Percentiles rank a stretch among this genome's conserved stretches.
phyloP scores from a whole-genome alignment of 2,113 vertebrate species.

The Salvelinus alpinus region DNA sequence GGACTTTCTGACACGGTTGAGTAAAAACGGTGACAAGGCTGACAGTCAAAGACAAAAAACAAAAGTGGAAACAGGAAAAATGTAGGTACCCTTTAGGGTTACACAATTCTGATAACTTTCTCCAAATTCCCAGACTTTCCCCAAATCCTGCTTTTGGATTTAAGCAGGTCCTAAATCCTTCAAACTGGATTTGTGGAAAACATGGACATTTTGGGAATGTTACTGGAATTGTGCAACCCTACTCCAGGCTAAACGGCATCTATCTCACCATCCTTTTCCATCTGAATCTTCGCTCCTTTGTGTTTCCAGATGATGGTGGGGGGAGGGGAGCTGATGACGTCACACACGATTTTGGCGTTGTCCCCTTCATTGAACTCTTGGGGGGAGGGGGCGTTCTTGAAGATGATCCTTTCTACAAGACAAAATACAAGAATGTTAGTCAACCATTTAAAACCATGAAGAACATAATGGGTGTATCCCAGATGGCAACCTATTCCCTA shows the following conservation, averaged over 20 bases:
- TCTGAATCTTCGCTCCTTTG: constrained; percentile 85
- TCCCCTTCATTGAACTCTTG: constrained; percentile 96
- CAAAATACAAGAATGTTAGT: constrained; percentile 24
- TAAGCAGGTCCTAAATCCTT: background rate
- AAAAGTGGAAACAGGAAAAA: no score
- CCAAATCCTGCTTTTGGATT: no score
- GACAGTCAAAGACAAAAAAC: background rate
- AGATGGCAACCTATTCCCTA: no score
- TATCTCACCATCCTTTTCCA: constrained; percentile 92
- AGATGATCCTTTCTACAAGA: constrained; percentile 91
- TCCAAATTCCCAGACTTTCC: no score
- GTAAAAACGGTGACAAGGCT: constrained; percentile 11
- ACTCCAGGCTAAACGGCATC: no score
- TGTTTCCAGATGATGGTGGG: constrained; percentile 94
- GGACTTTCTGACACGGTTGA: background rate
- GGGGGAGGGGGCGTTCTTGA: constrained; percentile 90
- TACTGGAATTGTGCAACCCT: no score
- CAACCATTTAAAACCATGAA: background rate
- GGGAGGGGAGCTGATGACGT: constrained; percentile 88
- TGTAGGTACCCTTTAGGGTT: no score
- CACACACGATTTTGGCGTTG: constrained; percentile 87
- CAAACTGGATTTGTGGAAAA: background rate
- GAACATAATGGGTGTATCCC: no score
- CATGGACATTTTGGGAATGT: no score
- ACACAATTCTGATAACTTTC: background rate